These are phyloP conservation scores for Palloptera scutellata DNA, from an alignment of 2,888 invertebrate species.

Conservation along the genomic window DNA sequence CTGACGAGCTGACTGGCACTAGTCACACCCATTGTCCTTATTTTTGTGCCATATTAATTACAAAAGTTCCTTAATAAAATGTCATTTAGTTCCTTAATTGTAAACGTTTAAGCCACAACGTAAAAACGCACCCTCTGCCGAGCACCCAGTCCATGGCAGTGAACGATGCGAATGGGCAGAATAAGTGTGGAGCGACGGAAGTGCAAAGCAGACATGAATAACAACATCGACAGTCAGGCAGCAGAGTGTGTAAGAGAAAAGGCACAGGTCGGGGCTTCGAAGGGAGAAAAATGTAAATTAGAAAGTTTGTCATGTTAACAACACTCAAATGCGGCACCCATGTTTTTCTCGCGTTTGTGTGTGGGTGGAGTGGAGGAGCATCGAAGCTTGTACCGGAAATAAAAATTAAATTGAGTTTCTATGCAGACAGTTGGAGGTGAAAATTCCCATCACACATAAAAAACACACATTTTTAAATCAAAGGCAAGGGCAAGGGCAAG, in stretches of 20 bases:
- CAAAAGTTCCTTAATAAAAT: constrained; percentile 42
- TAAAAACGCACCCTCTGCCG: constrained; percentile 6
- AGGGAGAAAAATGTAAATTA: constrained; percentile 49
- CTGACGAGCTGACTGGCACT: constrained; percentile 3
- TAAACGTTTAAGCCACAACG: constrained; percentile 40
- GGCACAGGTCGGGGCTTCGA: neutral
- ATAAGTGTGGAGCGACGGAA: neutral
- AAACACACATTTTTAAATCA: too few species aligned
- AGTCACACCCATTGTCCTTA: constrained; percentile 10
- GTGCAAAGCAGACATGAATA: neutral
- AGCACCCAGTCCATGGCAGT: too few species aligned
- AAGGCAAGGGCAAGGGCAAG: too few species aligned
- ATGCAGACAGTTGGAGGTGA: too few species aligned
- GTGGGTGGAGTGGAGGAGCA: neutral
- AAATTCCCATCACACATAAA: too few species aligned
- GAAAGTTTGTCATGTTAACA: constrained; percentile 50
- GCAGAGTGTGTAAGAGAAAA: neutral
- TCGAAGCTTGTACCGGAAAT: too few species aligned
- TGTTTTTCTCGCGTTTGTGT: neutral
- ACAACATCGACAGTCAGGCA: constrained; percentile 18
- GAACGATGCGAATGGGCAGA: neutral
- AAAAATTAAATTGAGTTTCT: too few species aligned
- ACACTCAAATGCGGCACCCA: constrained; percentile 26
- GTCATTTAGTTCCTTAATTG: constrained; percentile 52
- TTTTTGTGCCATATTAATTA: constrained; percentile 40